Conservation (phyloP, 2,888 invertebrate genomes). For the Lasius platythorax region DNA sequence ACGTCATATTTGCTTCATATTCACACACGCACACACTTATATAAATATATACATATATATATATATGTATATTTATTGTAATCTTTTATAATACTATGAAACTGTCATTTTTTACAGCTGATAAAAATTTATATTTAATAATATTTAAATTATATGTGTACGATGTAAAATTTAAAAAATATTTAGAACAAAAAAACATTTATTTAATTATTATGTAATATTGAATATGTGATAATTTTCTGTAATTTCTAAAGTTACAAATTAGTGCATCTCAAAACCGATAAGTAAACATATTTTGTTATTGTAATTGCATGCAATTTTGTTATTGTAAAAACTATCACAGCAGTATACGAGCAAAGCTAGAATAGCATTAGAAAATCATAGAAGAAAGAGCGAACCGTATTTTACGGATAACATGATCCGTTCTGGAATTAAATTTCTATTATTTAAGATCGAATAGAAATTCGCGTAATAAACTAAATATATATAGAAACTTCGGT, state of each 20-base stretch:
- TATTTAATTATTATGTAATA: neutral
- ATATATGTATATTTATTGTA: neutral
- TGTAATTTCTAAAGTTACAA: neutral
- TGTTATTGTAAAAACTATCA: neutral
- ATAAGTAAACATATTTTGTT: neutral
- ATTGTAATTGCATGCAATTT: neutral
- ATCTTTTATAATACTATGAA: neutral
- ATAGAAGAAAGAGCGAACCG: neutral
- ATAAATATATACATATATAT: no score
- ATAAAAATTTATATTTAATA: neutral
- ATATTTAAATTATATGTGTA: conserved; percentile 17
- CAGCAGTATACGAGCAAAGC: neutral
- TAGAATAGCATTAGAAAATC: conserved; percentile 3
- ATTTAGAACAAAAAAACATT: neutral
- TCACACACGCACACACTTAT: neutral
- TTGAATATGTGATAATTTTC: neutral
- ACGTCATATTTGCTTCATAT: neutral
- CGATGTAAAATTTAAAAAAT: neutral
- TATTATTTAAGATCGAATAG: conserved; percentile 1
- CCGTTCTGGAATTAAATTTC: conserved; percentile 18
- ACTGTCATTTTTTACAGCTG: neutral
- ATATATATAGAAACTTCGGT: neutral
- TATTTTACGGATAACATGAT: conserved; percentile 20
- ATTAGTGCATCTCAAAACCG: neutral
- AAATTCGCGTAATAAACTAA: conserved; percentile 22